A percentile compares a stretch with the other conserved stretches of the same genome.
Conservation (phyloP, 2,888 invertebrate genomes). For the Disparrhopalites patrizii region DNA sequence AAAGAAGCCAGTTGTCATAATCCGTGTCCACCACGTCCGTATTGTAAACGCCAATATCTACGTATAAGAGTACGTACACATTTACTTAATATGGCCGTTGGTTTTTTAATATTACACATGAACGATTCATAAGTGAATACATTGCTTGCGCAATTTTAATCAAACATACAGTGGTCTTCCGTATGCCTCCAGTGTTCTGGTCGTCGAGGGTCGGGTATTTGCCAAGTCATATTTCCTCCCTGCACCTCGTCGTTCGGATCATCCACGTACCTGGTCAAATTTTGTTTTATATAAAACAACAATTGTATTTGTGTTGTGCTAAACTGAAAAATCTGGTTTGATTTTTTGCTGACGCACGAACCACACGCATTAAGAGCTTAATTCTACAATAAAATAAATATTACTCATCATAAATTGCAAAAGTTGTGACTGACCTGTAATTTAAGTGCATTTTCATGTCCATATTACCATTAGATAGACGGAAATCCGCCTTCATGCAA, state of each 20-base stretch:
- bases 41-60: slow-evolving; percentile 83
- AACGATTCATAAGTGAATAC: background rate
- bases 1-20: slow-evolving; percentile 73
- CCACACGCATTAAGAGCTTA: background rate
- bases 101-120: too few species aligned
- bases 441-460: slow-evolving; percentile 85
- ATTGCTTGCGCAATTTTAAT: background rate
- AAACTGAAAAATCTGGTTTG: too few species aligned
- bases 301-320: too few species aligned
- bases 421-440: slow-evolving; percentile 58
- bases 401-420: too few species aligned
- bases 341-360: too few species aligned
- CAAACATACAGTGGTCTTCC: slow-evolving; percentile 71
- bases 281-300: too few species aligned
- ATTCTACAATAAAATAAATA: too few species aligned
- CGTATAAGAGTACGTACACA: too few species aligned
- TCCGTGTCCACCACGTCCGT: slow-evolving; percentile 82
- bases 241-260: slow-evolving; percentile 72
- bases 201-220: slow-evolving; percentile 65
- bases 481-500: slow-evolving; percentile 72
- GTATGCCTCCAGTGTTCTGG: slow-evolving; percentile 85
- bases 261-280: slow-evolving; percentile 66
- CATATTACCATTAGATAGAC: slow-evolving; percentile 51
- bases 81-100: too few species aligned
- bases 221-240: slow-evolving; percentile 82